phyloP scores from a whole-genome alignment of 2,888 invertebrate genomes.

The Xanthia icteritia region DNA sequence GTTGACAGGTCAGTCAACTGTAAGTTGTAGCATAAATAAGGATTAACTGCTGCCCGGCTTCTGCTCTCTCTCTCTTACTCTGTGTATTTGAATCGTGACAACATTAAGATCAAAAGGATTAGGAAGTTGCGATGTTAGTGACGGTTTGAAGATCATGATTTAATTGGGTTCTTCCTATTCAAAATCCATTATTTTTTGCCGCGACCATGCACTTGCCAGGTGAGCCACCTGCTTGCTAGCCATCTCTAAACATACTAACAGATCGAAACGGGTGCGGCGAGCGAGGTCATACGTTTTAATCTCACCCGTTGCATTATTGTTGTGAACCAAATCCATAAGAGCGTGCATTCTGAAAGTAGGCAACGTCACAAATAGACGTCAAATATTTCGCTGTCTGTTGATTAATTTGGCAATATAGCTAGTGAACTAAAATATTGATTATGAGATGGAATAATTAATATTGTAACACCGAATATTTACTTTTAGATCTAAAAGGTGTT shows the following conservation, averaged over 20 bases:
- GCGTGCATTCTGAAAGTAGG: no score
- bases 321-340: not conserved
- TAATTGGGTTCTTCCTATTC: slow-evolving; percentile 20
- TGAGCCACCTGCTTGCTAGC: not conserved
- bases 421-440: no score
- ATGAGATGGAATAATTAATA: no score
- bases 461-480: no score
- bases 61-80: slow-evolving; percentile 3
- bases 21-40: slow-evolving; percentile 50
- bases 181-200: slow-evolving; percentile 3
- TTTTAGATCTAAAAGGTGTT: no score
- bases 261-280: not conserved
- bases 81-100: slow-evolving; percentile 45
- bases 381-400: no score
- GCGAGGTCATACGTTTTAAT: not conserved
- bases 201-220: not conserved
- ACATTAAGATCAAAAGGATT: slow-evolving; percentile 54
- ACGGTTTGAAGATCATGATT: slow-evolving; percentile 28
- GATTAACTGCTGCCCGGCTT: slow-evolving; percentile 20
- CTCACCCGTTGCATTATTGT: not conserved
- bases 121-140: slow-evolving; percentile 26
- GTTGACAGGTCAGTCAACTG: slow-evolving; percentile 46
- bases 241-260: not conserved
- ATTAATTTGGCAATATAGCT: no score
- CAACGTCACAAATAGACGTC: no score